phyloP scores from a whole-genome alignment of 30 jellyfish, hydroid and myxozoan genomes.

The Rhopilema esculentum region DNA sequence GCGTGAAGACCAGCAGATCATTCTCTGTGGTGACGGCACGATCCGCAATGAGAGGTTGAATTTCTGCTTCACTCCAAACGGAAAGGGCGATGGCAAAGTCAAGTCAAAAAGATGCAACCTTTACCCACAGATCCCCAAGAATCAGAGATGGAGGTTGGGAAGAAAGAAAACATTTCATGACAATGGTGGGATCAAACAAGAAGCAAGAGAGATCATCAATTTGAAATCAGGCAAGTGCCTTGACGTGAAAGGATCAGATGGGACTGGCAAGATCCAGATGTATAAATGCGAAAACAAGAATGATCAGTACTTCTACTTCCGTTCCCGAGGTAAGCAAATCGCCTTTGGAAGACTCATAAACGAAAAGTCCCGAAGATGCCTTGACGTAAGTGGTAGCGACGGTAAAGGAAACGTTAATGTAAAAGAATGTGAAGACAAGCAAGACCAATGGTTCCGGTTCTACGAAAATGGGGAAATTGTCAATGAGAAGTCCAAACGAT shows the following conservation, averaged over 20 bases:
- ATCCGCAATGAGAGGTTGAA: constrained; percentile 32
- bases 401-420: constrained; percentile 1
- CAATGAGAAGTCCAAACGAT: constrained; percentile 17
- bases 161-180: constrained; percentile 13
- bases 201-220: constrained; percentile 35
- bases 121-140: constrained; percentile 1
- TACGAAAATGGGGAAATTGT: constrained; percentile 34
- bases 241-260: constrained; percentile 26
- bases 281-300: constrained; percentile 6
- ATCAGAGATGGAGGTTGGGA: constrained; percentile 35
- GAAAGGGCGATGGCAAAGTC: constrained; percentile 3
- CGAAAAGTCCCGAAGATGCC: neutral
- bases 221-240: constrained; percentile 22
- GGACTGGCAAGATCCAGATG: constrained; percentile 6
- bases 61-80: constrained; percentile 34
- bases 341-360: constrained; percentile 13
- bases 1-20: constrained; percentile 9
- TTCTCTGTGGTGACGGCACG: constrained; percentile 46
- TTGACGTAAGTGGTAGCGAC: constrained; percentile 30
- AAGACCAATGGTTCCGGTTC: constrained; percentile 41
- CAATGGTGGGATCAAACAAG: constrained; percentile 43
- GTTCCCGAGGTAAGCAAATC: constrained; percentile 1
- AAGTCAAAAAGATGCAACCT: constrained; percentile 3
- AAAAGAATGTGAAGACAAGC: neutral
- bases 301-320: constrained; percentile 28